A percentile compares a stretch with the other conserved stretches of the same genome.
These are phyloP conservation scores for Cephus cinctus DNA, from an alignment of 1,140 invertebrate genomes.

Conservation along the genomic window DNA sequence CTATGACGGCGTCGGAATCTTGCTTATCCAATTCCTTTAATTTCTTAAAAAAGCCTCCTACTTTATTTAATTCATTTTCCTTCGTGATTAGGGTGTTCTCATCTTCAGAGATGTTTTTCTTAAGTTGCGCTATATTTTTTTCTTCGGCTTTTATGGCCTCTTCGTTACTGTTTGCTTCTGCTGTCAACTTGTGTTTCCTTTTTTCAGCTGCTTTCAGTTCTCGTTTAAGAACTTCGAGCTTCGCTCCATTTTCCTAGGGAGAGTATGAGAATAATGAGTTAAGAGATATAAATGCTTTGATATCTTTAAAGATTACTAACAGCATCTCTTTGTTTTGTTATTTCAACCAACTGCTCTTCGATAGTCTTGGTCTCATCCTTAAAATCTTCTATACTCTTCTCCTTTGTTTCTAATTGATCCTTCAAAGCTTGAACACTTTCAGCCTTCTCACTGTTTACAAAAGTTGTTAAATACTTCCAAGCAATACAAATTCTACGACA, in stretches of 20 bases:
- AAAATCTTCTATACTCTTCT: slow-evolving; percentile 60
- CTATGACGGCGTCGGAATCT: slow-evolving; percentile 67
- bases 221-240: slow-evolving; percentile 66
- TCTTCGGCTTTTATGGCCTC: slow-evolving; percentile 71
- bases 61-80: slow-evolving; percentile 66
- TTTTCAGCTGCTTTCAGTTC: slow-evolving; percentile 68
- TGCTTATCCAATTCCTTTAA: slow-evolving; percentile 68
- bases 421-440: slow-evolving; percentile 58
- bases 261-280: too few species aligned
- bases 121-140: slow-evolving; percentile 69
- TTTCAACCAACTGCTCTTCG: slow-evolving; percentile 56
- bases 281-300: too few species aligned
- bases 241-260: slow-evolving; percentile 66
- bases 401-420: slow-evolving; percentile 56
- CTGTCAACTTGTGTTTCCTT: slow-evolving; percentile 66
- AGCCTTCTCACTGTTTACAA: slow-evolving; percentile 57
- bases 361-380: slow-evolving; percentile 59
- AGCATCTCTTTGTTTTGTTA: slow-evolving; percentile 58
- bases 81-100: slow-evolving; percentile 65
- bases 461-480: slow-evolving; percentile 67
- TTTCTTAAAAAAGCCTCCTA: slow-evolving; percentile 65
- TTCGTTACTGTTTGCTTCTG: slow-evolving; percentile 67
- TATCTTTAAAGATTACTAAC: too few species aligned
- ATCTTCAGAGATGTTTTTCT: slow-evolving; percentile 72
- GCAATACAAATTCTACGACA: slow-evolving; percentile 75